Evolutionary conservation across 1,140 invertebrate genomes (phyloP).

Genomic region (Platyscapa corneri): DNA sequence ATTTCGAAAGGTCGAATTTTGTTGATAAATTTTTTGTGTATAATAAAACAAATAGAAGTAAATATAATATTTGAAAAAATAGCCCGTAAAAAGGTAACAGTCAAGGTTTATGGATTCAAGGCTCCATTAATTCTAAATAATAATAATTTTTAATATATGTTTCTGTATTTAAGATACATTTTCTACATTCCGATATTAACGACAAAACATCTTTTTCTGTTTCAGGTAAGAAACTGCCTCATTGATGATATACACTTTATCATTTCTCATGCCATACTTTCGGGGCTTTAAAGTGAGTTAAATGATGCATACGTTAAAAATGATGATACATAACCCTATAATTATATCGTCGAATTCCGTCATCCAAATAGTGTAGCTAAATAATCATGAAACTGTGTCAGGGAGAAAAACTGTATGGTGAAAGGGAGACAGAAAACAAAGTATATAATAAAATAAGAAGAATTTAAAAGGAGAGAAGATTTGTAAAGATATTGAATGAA

Average conservation of each 20-base stretch:
- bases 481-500: too few relatives aligned
- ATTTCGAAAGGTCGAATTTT: neutral
- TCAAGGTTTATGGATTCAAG: neutral
- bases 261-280: constrained; percentile 33
- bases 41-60: neutral
- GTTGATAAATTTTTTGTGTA: neutral
- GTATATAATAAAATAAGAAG: neutral
- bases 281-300: constrained; percentile 13
- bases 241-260: neutral
- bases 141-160: neutral
- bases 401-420: neutral
- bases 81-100: neutral
- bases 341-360: neutral
- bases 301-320: constrained; percentile 29
- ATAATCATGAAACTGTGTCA: neutral
- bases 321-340: neutral
- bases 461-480: too few relatives aligned
- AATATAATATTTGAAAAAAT: neutral
- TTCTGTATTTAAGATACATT: neutral
- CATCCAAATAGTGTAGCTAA: neutral
- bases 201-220: constrained; percentile 16
- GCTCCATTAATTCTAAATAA: neutral
- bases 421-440: neutral
- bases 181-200: constrained; percentile 17
- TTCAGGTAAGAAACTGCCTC: constrained; percentile 39